These are phyloP conservation scores for Gortyna flavago DNA, from an alignment of 2,888 invertebrate species.

Conservation along the genomic window DNA sequence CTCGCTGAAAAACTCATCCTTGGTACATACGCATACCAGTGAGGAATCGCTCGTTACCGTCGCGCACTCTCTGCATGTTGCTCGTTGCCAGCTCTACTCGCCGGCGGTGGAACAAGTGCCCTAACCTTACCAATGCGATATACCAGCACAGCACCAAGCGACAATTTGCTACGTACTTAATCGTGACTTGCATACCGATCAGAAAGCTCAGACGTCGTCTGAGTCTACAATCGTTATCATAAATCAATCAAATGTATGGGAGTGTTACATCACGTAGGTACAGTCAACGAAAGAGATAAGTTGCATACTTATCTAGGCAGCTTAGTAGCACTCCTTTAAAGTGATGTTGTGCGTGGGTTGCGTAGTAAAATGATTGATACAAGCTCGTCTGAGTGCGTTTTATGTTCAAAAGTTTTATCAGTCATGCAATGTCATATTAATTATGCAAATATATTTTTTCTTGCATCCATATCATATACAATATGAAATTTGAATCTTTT, in stretches of 20 bases:
- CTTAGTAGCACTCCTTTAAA: constrained; percentile 14
- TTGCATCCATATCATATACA: neutral
- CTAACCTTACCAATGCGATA: neutral
- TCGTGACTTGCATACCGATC: constrained; percentile 26
- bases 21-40: neutral
- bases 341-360: constrained; percentile 13
- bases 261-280: constrained; percentile 31
- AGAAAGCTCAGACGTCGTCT: constrained; percentile 32
- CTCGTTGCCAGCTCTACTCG: neutral
- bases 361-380: neutral
- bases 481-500: no score
- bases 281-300: constrained; percentile 3
- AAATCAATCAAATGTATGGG: constrained; percentile 43
- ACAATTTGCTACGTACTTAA: constrained; percentile 14
- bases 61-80: neutral
- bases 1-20: no score
- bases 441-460: neutral
- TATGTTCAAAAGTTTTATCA: neutral
- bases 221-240: constrained; percentile 31
- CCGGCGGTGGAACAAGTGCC: neutral
- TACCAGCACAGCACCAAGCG: neutral
- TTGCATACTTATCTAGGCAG: constrained; percentile 19
- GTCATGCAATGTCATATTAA: neutral
- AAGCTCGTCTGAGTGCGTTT: neutral
- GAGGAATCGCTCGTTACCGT: neutral